A percentile compares a stretch with the other conserved stretches of the same genome.
These are phyloP conservation scores for Pipistrellus nathusii DNA, from an alignment of 2,797 vertebrate species.

Conservation along the genomic window DNA sequence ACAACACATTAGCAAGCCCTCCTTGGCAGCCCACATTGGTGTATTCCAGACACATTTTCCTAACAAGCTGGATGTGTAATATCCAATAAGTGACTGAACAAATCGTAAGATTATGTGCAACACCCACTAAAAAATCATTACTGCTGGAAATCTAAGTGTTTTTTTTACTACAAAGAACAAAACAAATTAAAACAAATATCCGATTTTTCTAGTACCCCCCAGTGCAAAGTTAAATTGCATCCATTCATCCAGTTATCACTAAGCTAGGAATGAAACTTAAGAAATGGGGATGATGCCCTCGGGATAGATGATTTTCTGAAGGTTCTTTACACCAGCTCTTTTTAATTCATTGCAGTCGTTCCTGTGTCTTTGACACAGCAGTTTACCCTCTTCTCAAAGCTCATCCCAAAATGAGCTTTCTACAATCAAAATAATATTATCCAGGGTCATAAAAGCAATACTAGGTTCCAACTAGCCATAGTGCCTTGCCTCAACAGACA, in stretches of 20 bases:
- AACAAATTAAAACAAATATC: slow-evolving; percentile 66
- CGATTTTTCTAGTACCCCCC: slow-evolving; percentile 65
- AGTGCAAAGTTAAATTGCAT: slow-evolving; percentile 77
- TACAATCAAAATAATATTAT: slow-evolving; percentile 44
- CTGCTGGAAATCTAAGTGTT: slow-evolving; percentile 78
- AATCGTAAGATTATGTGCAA: slow-evolving; percentile 82
- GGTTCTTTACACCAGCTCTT: not conserved
- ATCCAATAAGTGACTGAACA: slow-evolving; percentile 71
- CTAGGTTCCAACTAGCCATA: not conserved
- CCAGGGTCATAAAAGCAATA: slow-evolving; percentile 36
- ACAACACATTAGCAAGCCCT: not conserved
- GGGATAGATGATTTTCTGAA: not conserved
- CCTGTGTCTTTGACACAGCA: slow-evolving; percentile 13
- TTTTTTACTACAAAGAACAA: slow-evolving; percentile 78
- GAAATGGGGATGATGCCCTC: slow-evolving; percentile 75
- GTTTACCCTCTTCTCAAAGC: not conserved
- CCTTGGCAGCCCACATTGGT: not conserved
- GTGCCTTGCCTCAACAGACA: slow-evolving; percentile 9
- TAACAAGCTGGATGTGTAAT: slow-evolving; percentile 62
- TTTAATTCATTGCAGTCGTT: slow-evolving; percentile 14
- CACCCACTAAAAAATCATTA: slow-evolving; percentile 78
- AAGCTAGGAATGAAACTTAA: slow-evolving; percentile 70
- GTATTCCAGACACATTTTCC: slow-evolving; percentile 66
- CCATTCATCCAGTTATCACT: slow-evolving; percentile 76
- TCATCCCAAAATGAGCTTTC: slow-evolving; percentile 42